Evolutionary conservation across 2,797 vertebrate genomes (phyloP).

Genomic region (Mormyrops boulengeri): DNA sequence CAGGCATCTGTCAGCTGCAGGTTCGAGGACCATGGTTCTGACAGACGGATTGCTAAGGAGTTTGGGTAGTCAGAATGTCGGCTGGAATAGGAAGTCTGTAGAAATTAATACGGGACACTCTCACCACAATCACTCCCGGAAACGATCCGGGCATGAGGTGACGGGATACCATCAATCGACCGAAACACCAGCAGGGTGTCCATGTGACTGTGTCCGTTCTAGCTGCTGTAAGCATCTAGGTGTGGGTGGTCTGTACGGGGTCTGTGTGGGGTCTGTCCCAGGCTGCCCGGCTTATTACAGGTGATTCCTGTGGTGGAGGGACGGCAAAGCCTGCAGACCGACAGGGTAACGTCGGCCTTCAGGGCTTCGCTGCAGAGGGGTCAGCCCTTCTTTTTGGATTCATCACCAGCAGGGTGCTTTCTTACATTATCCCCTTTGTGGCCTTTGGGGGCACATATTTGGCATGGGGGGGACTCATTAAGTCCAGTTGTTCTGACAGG

Average conservation of each 20-base stretch:
- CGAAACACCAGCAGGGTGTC: neutral
- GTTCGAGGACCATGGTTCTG: neutral
- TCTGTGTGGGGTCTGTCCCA: neutral
- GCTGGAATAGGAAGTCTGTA: neutral
- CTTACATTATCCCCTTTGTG: neutral
- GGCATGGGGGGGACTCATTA: too few relatives aligned
- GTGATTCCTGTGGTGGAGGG: neutral
- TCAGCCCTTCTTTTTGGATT: neutral
- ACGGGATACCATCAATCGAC: neutral
- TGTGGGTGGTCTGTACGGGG: too few relatives aligned
- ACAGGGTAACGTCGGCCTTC: neutral
- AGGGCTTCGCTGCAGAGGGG: neutral
- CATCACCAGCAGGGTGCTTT: neutral
- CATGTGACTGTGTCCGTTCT: neutral
- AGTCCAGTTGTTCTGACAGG: neutral
- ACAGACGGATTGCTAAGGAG: neutral
- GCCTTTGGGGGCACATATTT: neutral
- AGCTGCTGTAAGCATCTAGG: neutral
- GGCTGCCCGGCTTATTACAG: neutral
- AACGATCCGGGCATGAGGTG: neutral
- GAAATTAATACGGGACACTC: neutral
- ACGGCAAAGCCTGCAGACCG: neutral
- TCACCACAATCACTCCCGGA: neutral
- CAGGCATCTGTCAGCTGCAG: neutral
- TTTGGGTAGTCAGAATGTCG: neutral